Conservation (phyloP, 2,888 invertebrate genomes). For the Microctonus aethiopoides region DNA sequence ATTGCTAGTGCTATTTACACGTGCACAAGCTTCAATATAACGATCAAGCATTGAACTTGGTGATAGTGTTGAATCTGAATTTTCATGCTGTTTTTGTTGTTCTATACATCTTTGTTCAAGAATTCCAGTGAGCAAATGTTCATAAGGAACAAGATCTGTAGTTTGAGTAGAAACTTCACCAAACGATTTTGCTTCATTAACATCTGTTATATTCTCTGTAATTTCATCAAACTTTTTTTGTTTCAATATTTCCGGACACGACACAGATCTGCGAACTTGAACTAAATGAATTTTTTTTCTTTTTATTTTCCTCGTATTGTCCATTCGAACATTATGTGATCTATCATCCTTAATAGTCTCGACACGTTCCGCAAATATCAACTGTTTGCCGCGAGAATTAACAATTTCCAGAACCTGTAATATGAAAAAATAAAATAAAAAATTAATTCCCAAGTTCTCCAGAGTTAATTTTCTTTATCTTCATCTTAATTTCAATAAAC, state of each 20-base stretch:
- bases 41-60: conserved; percentile 75
- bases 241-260: too few species aligned
- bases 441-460: not conserved
- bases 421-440: conserved; percentile 14
- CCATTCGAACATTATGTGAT: conserved; percentile 17
- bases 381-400: conserved; percentile 47
- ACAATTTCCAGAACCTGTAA: conserved; percentile 61
- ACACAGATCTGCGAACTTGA: conserved; percentile 16
- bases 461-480: not conserved
- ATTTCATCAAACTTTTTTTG: conserved; percentile 40
- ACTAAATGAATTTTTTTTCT: conserved; percentile 15
- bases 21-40: conserved; percentile 68
- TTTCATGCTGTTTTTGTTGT: conserved; percentile 44
- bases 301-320: not conserved
- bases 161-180: conserved; percentile 73
- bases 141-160: conserved; percentile 79
- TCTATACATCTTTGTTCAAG: conserved; percentile 54
- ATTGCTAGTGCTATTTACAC: conserved; percentile 48
- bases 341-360: not conserved
- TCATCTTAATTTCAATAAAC: not conserved
- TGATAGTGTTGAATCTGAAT: conserved; percentile 64
- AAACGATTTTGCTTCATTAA: not conserved
- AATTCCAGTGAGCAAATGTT: conserved; percentile 79
- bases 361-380: not conserved
- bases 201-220: conserved; percentile 32